phyloP scores from a whole-genome alignment of 2,113 vertebrate genomes.

The Potamarius usumacintae region DNA sequence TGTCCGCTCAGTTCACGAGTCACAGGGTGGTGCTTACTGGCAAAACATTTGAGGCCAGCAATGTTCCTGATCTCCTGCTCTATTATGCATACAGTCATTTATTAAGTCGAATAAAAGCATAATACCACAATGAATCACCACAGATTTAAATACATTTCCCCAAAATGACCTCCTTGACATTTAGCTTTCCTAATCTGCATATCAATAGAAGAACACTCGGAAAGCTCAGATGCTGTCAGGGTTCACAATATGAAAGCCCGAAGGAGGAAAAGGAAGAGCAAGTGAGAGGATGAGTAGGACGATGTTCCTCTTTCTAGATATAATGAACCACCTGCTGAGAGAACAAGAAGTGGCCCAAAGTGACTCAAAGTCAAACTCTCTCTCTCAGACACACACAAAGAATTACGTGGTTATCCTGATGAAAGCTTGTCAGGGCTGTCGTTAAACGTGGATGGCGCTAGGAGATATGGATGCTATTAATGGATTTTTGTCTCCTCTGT shows the following conservation, averaged over 20 bases:
- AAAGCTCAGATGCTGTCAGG: slow-evolving; percentile 21
- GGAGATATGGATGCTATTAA: slow-evolving; percentile 27
- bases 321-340: slow-evolving; percentile 41
- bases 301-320: slow-evolving; percentile 14
- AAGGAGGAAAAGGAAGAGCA: slow-evolving; percentile 22
- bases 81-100: slow-evolving; percentile 29
- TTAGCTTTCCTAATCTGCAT: slow-evolving; percentile 44
- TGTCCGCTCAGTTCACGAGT: neutral
- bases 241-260: slow-evolving; percentile 29
- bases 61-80: slow-evolving; percentile 1
- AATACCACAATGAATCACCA: slow-evolving; percentile 9
- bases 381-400: neutral
- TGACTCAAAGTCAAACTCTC: slow-evolving; percentile 2
- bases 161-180: slow-evolving; percentile 29
- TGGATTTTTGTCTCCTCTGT: slow-evolving; percentile 16
- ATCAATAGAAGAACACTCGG: slow-evolving; percentile 4
- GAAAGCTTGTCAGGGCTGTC: slow-evolving; percentile 33
- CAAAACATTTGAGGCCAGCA: neutral
- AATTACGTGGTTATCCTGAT: slow-evolving; percentile 10
- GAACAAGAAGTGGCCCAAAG: slow-evolving; percentile 28
- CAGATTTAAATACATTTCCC: slow-evolving; percentile 41
- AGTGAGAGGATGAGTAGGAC: slow-evolving; percentile 7
- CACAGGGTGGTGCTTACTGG: neutral
- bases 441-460: slow-evolving; percentile 21
- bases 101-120: slow-evolving; percentile 28